phyloP scores from a whole-genome alignment of 1,140 invertebrate genomes.

The Plutomurus gul region DNA sequence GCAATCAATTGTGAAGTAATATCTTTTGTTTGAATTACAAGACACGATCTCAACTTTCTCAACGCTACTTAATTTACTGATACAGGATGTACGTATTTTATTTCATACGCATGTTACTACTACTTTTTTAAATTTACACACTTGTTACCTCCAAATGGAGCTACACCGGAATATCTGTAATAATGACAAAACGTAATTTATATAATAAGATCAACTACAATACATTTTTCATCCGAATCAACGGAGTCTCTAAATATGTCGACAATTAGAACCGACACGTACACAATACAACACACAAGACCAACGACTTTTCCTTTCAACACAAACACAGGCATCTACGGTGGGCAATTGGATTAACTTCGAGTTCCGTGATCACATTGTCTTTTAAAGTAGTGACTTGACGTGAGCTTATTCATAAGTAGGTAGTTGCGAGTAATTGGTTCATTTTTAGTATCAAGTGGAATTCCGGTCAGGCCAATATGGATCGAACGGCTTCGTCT shows the following conservation, averaged over 20 bases:
- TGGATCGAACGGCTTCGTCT: slow-evolving; percentile 53
- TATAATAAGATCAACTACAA: neutral
- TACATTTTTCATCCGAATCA: neutral
- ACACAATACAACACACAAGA: neutral
- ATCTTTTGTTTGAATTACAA: no score
- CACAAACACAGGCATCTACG: neutral
- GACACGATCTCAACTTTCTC: no score
- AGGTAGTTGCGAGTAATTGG: neutral
- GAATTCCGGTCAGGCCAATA: slow-evolving; percentile 23
- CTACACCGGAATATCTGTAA: neutral
- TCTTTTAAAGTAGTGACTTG: no score
- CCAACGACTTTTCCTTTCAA: neutral
- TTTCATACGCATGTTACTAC: no score
- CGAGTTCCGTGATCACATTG: no score
- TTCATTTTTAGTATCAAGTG: neutral
- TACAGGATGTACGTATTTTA: no score
- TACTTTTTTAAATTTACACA: neutral
- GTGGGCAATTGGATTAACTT: neutral
- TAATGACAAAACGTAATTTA: neutral
- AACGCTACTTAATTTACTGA: no score
- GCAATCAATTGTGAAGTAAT: neutral
- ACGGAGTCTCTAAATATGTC: neutral
- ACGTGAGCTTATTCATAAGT: no score
- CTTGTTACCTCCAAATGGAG: neutral
- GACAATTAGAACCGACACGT: neutral